Evolutionary conservation across 2,113 vertebrate species (phyloP).

Genomic region (Paramisgurnus dabryanus): DNA sequence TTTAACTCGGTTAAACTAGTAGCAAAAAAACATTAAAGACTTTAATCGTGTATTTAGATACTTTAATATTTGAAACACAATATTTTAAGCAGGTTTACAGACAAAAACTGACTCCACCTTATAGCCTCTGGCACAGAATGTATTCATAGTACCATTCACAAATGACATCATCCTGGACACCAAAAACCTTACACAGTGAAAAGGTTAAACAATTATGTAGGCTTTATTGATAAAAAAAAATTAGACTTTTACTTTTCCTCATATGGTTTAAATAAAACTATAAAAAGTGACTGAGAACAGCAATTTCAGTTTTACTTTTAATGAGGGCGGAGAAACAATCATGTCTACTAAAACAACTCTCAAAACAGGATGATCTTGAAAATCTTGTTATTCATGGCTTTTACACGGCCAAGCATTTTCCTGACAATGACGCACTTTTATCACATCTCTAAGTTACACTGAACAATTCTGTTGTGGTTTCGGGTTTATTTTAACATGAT

Average conservation of each 20-base stretch:
- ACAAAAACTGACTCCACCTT: not conserved
- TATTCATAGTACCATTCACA: not conserved
- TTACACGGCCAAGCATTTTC: not conserved
- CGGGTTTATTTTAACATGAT: constrained; percentile 34
- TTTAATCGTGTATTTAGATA: not conserved
- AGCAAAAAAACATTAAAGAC: not conserved
- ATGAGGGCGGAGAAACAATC: not conserved
- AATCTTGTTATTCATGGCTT: not conserved
- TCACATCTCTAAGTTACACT: not conserved
- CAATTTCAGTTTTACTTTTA: not conserved
- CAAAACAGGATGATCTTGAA: not conserved
- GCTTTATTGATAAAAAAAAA: no score
- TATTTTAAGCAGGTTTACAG: no score
- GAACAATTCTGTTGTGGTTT: not conserved
- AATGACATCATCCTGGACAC: not conserved
- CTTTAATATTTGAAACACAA: no score
- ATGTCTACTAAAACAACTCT: not conserved
- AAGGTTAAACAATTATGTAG: not conserved
- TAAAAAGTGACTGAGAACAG: not conserved
- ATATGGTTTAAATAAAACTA: not conserved
- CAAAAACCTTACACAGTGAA: not conserved
- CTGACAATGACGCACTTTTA: not conserved
- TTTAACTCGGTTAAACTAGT: not conserved
- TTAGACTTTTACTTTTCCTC: no score
- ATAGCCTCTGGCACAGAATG: not conserved